Evolutionary conservation across 2,797 vertebrate genomes (phyloP).

Genomic region (Myiotriccus ornatus): DNA sequence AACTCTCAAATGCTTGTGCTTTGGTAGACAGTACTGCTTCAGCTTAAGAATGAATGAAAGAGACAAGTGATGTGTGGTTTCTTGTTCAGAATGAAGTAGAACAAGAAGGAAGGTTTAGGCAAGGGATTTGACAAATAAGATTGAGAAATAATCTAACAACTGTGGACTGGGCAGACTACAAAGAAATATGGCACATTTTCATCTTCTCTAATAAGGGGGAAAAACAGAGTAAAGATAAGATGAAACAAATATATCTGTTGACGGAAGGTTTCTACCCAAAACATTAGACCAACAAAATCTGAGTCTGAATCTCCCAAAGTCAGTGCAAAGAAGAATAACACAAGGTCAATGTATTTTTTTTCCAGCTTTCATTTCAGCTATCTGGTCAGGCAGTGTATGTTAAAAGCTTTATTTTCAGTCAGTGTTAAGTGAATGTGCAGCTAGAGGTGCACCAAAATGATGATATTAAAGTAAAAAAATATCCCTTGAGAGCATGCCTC

Average conservation of each 20-base stretch:
- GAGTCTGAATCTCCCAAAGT: neutral
- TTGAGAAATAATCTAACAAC: neutral
- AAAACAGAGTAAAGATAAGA: neutral
- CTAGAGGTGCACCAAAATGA: conserved; percentile 24
- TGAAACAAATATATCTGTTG: neutral
- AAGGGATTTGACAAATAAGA: neutral
- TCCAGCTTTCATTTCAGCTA: conserved; percentile 22
- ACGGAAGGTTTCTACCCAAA: neutral
- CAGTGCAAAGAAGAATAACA: neutral
- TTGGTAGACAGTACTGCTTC: neutral
- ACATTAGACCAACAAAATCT: neutral
- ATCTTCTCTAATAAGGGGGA: neutral
- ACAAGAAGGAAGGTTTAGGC: neutral
- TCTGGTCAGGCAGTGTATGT: neutral
- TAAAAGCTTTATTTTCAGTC: conserved; percentile 38
- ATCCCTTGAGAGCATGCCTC: neutral
- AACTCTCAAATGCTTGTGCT: neutral
- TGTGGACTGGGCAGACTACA: neutral
- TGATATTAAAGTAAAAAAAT: conserved; percentile 37
- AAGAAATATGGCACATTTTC: neutral
- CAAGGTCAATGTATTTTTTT: conserved; percentile 27
- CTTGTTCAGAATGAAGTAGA: neutral
- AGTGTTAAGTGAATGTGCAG: conserved; percentile 30
- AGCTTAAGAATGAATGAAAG: conserved; percentile 26
- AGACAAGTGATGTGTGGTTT: neutral